Evolutionary conservation across 2,888 invertebrate genomes (phyloP).

Genomic region (Frankliniella intonsa): DNA sequence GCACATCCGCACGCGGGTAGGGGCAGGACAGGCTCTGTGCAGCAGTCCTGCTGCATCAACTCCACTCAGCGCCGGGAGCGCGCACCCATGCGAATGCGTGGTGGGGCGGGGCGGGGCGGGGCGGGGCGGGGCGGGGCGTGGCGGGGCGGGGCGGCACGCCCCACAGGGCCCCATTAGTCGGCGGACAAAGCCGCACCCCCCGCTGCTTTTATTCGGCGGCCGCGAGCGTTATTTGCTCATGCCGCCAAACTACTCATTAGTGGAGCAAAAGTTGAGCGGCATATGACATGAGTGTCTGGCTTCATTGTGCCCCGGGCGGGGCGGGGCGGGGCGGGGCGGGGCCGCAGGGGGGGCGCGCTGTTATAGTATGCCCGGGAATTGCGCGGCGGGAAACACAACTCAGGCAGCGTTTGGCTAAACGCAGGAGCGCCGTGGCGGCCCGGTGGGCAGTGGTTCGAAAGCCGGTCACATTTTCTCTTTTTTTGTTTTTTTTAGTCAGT

Average conservation of each 20-base stretch:
- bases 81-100: too few relatives aligned
- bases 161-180: neutral
- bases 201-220: neutral
- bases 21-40: too few relatives aligned
- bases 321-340: neutral
- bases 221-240: neutral
- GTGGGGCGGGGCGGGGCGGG: too few relatives aligned
- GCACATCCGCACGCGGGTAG: too few relatives aligned
- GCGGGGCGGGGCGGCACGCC: too few relatives aligned
- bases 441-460: neutral
- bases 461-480: too few relatives aligned
- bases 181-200: neutral
- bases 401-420: neutral
- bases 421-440: neutral
- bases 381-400: neutral
- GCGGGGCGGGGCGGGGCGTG: too few relatives aligned
- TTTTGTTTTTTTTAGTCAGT: too few relatives aligned
- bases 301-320: neutral
- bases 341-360: neutral
- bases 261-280: too few relatives aligned
- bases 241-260: neutral
- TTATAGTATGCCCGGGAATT: neutral
- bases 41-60: too few relatives aligned
- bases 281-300: neutral
- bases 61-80: too few relatives aligned